phyloP scores from a whole-genome alignment of 2,113 vertebrate species.

The Hippocampus comes region DNA sequence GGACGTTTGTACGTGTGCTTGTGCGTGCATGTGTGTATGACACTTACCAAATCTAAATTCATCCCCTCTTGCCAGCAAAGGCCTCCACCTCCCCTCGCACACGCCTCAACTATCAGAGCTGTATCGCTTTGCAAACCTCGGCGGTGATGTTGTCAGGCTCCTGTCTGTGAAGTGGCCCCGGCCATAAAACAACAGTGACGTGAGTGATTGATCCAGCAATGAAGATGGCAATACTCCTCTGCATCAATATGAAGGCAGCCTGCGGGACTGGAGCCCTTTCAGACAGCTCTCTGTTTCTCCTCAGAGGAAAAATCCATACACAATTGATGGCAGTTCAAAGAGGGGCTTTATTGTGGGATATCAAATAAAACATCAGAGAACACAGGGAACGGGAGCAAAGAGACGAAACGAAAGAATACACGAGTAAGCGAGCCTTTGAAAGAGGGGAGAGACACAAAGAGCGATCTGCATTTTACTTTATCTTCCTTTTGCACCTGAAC shows the following conservation, averaged over 20 bases:
- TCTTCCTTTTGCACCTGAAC: slow-evolving; percentile 71
- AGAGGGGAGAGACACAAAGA: slow-evolving; percentile 53
- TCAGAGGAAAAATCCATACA: slow-evolving; percentile 76
- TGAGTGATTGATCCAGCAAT: slow-evolving; percentile 76
- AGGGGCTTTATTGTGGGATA: slow-evolving; percentile 76
- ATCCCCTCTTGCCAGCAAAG: slow-evolving; percentile 44
- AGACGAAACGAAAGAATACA: slow-evolving; percentile 63
- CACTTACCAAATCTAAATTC: slow-evolving; percentile 61
- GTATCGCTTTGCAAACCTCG: slow-evolving; percentile 73
- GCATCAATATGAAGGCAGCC: slow-evolving; percentile 75
- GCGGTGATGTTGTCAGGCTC: slow-evolving; percentile 69
- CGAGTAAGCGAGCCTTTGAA: slow-evolving; percentile 54
- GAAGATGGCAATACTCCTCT: slow-evolving; percentile 75
- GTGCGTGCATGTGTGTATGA: slow-evolving; percentile 35
- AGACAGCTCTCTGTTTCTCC: slow-evolving; percentile 75
- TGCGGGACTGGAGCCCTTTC: slow-evolving; percentile 73
- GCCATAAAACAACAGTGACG: slow-evolving; percentile 74
- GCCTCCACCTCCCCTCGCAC: slow-evolving; percentile 35
- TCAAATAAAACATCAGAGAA: slow-evolving; percentile 77
- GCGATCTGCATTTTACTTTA: slow-evolving; percentile 71
- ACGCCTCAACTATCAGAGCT: slow-evolving; percentile 67
- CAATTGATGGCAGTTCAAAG: slow-evolving; percentile 76
- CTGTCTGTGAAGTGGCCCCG: slow-evolving; percentile 70
- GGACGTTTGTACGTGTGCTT: slow-evolving; percentile 13
- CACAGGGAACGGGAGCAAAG: slow-evolving; percentile 53